These are phyloP conservation scores for Echinometra lucunter DNA, from an alignment of 53 echinoderm and acorn worm genomes.

Conservation along the genomic window DNA sequence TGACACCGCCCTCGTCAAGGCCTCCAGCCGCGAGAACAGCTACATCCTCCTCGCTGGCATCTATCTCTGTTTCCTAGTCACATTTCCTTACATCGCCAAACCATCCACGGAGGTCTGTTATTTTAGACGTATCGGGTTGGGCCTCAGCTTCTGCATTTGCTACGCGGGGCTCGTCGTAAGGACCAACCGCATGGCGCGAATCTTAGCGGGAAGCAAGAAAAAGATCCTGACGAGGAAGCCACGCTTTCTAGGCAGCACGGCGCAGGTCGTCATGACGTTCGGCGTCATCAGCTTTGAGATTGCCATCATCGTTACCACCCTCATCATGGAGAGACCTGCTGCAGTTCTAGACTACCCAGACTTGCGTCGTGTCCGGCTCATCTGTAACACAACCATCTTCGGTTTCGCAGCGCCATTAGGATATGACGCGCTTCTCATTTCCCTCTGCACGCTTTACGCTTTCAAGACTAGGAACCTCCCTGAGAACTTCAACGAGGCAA, in stretches of 20 bases:
- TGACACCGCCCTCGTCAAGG: conserved; percentile 93
- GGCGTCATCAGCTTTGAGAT: conserved; percentile 83
- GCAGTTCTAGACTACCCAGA: conserved; percentile 82
- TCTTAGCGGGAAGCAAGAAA: conserved; percentile 94
- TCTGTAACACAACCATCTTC: conserved; percentile 83
- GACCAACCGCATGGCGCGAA: conserved; percentile 97
- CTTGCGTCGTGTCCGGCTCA: conserved; percentile 75
- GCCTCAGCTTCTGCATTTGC: conserved; percentile 92
- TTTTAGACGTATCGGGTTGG: conserved; percentile 84
- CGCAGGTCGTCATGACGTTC: conserved; percentile 97
- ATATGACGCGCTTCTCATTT: conserved; percentile 86
- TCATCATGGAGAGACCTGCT: conserved; percentile 84
- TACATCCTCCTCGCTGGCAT: conserved; percentile 92
- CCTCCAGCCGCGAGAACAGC: conserved; percentile 98
- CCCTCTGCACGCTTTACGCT: conserved; percentile 95
- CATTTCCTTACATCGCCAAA: conserved; percentile 86
- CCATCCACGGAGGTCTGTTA: conserved; percentile 87
- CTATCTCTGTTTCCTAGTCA: conserved; percentile 84
- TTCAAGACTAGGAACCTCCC: conserved; percentile 98
- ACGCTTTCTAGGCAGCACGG: conserved; percentile 88
- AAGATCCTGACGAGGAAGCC: conserved; percentile 97
- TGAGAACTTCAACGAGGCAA: conserved; percentile 99
- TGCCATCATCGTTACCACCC: conserved; percentile 77
- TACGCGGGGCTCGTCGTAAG: conserved; percentile 91
- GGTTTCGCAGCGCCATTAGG: conserved; percentile 88